Base-by-base conservation (phyloP, 2,797 vertebrate species). In the Danio kyathit region DNA sequence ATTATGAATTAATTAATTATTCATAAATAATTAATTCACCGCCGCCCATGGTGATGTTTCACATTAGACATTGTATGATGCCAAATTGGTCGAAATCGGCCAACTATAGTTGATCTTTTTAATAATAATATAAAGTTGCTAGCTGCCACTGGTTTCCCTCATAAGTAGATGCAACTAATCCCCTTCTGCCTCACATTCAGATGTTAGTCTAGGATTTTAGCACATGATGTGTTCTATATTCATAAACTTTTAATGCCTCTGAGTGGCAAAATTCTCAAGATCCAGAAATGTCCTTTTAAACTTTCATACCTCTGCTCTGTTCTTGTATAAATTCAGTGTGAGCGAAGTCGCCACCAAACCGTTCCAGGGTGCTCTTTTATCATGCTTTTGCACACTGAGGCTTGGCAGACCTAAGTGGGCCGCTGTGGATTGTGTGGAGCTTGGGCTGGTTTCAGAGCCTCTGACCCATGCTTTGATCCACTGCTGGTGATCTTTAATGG, bases 391-490 rank as follows among this genome's bases (percentile, higher is more conserved):
- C 69, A 81, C 60, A 72, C 52, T 59, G 69, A 69, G 67, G 65
- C 69, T 74, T 73, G 70, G 61, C 74, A 80, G 57, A 63, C 21
- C 60, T 56, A 63, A 78, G 74, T 61, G 67, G 74, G 69, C 72
- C 21, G 5, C 49, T 75, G 75, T 71, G 49, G 71, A 84, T 78
- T 52, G 40, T 61, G 40, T 66, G 54, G 79, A 84, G 78, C 67
- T 72, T 79, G 67, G 67, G 41, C 77, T 72, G 59, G 67, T 83
- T 83, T 79, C 71, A 48, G 73, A 76, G 49, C 57, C 76, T 79
- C 74, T 87, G 83, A 85, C 82, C 86, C 67, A 63, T 81, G 49
- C 82, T 85, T 87, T 87, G 86, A 87, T 85, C 83, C 74, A 52
- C 59, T 76, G 66, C 48, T 77, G 84, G 59, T 76, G 84, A 80